Evolutionary conservation across 1,140 invertebrate genomes (phyloP).

Genomic region (Brachionus asplanchnoidis): DNA sequence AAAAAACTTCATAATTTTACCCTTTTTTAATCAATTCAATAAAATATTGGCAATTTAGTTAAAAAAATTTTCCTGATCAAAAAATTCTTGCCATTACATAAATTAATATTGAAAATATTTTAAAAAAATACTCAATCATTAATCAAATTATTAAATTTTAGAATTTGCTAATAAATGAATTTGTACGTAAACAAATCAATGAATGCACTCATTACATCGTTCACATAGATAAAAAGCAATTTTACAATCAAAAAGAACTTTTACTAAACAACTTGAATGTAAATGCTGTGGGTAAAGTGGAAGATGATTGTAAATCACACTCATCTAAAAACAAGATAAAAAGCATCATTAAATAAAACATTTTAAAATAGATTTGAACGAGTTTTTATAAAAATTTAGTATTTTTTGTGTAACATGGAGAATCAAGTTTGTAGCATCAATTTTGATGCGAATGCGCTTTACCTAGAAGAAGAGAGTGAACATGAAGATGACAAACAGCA

Average conservation of each 20-base stretch:
- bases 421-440: constrained; percentile 39
- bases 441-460: constrained; percentile 34
- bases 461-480: constrained; percentile 21
- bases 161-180: constrained; percentile 8
- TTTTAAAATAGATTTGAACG: neutral
- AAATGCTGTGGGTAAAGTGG: neutral
- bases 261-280: neutral
- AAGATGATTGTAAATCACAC: neutral
- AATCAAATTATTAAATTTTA: neutral
- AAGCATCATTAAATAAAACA: neutral
- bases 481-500: constrained; percentile 37
- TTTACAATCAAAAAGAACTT: neutral
- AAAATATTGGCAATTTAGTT: no score
- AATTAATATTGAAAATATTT: no score
- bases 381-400: neutral
- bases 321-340: neutral
- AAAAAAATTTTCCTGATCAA: no score
- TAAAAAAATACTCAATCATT: neutral
- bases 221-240: neutral
- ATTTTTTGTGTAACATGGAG: neutral
- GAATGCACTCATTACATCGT: neutral
- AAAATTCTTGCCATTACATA: no score
- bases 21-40: no score
- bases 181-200: neutral
- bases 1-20: no score